Conservation (phyloP, 1,140 invertebrate genomes). For the Bombus cullumanus region DNA sequence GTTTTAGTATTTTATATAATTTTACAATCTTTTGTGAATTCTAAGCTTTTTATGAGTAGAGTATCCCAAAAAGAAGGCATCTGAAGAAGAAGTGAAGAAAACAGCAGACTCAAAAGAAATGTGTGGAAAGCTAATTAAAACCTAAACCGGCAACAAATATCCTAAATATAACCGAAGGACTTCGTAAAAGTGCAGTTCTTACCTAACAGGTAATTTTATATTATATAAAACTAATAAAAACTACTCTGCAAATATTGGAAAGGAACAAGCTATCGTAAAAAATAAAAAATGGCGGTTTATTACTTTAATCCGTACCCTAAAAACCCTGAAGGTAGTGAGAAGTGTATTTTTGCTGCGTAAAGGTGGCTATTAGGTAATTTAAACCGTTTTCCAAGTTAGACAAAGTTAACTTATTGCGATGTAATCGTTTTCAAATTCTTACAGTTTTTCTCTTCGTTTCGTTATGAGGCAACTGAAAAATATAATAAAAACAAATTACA, state of each 20-base stretch:
- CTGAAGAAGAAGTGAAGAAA: too few species aligned
- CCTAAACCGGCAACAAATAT: too few species aligned
- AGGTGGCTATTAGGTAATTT: slow-evolving; percentile 65
- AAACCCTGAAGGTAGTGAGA: not conserved
- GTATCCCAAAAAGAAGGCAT: too few species aligned
- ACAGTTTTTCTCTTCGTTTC: not conserved
- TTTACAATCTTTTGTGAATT: too few species aligned
- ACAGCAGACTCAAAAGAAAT: too few species aligned
- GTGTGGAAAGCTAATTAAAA: too few species aligned
- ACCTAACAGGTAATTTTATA: not conserved
- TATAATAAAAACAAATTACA: slow-evolving; percentile 50
- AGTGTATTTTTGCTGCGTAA: not conserved
- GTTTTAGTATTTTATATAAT: too few species aligned
- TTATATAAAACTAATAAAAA: not conserved
- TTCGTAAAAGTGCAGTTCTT: not conserved
- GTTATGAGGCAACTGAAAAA: slow-evolving; percentile 6
- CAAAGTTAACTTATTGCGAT: slow-evolving; percentile 69
- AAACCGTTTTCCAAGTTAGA: slow-evolving; percentile 62
- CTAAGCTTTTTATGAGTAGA: too few species aligned
- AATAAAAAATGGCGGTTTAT: not conserved
- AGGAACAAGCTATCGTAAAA: not conserved
- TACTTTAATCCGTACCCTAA: slow-evolving; percentile 11
- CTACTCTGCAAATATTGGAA: not conserved
- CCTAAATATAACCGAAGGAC: too few species aligned
- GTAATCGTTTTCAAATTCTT: slow-evolving; percentile 63